phyloP scores from a whole-genome alignment of 1,140 invertebrate species.

The Pemphigus obesinymphae region DNA sequence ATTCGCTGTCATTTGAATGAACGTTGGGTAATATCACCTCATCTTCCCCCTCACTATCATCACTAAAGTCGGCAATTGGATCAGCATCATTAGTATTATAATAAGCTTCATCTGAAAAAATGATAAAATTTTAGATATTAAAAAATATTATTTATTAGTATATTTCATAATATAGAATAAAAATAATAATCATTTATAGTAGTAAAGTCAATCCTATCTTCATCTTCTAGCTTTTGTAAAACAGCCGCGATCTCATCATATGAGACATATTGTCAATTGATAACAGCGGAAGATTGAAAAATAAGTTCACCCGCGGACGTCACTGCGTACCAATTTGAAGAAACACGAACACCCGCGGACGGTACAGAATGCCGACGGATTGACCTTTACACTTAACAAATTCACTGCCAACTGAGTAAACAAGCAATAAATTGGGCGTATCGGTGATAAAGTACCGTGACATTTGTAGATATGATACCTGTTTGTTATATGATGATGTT shows the following conservation, averaged over 20 bases:
- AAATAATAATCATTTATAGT: neutral
- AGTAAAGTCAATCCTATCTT: neutral
- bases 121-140: neutral
- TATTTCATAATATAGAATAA: neutral
- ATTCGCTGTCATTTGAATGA: neutral
- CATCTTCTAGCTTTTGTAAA: too few relatives aligned
- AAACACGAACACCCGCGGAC: too few relatives aligned
- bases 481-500: neutral
- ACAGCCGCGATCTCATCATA: too few relatives aligned
- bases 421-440: neutral
- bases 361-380: too few relatives aligned
- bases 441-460: neutral
- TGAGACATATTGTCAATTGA: too few relatives aligned
- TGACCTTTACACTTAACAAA: neutral
- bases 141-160: too few relatives aligned
- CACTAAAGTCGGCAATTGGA: neutral
- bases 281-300: too few relatives aligned
- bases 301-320: too few relatives aligned
- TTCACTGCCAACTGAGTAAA: neutral
- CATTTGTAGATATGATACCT: conserved; percentile 1
- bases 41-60: neutral
- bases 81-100: neutral
- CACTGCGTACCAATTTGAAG: too few relatives aligned
- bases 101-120: neutral
- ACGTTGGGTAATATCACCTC: neutral